These are phyloP conservation scores for Hypocryptadius cinnamomeus DNA, from an alignment of 2,113 vertebrate species.

Conservation along the genomic window DNA sequence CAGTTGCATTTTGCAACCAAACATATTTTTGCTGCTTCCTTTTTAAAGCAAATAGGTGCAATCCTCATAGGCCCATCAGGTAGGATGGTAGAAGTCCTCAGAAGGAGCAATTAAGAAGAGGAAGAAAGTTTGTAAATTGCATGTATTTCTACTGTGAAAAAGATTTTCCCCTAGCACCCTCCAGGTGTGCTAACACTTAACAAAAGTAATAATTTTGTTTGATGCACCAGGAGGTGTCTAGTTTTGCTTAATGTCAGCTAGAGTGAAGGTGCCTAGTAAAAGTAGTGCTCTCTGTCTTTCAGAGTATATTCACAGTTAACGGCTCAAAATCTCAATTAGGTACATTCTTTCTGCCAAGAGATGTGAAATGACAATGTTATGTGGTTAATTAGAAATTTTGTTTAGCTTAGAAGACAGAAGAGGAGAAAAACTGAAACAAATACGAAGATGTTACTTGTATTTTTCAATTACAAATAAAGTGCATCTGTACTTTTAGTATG, in stretches of 20 bases:
- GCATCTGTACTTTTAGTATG: neutral
- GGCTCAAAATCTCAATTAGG: neutral
- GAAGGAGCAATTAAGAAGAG: neutral
- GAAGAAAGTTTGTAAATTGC: neutral
- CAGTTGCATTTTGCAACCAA: neutral
- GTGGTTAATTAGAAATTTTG: neutral
- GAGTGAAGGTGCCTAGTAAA: neutral
- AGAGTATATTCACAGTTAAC: neutral
- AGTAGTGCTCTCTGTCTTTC: neutral
- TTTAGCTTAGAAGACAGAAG: neutral
- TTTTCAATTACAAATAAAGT: neutral
- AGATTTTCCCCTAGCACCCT: neutral
- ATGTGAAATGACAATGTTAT: neutral
- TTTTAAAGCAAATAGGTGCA: neutral
- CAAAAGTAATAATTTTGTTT: neutral
- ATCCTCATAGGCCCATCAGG: neutral
- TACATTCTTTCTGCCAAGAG: neutral
- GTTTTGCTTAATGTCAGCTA: neutral
- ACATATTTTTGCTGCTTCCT: neutral
- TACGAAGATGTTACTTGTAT: neutral
- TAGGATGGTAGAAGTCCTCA: neutral
- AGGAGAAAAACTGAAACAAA: neutral
- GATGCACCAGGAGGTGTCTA: neutral
- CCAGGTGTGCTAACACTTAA: neutral
- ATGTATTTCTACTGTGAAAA: neutral